Evolutionary conservation across 2,113 vertebrate species (phyloP).

Genomic region (Paramormyrops kingsleyae): DNA sequence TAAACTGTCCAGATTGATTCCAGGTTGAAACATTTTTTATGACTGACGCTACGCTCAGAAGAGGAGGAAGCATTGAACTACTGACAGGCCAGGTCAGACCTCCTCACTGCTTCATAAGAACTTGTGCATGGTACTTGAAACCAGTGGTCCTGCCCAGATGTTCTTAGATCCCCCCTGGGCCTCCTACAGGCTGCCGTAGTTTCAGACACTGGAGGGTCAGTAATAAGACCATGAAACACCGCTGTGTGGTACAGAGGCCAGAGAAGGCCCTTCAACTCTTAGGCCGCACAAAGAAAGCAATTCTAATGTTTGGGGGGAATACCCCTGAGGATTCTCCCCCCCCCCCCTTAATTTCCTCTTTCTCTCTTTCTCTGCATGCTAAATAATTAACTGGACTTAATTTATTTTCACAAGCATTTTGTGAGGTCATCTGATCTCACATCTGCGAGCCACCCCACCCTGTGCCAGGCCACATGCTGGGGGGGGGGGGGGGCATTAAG

Average conservation of each 20-base stretch:
- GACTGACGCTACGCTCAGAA: background rate
- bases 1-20: background rate
- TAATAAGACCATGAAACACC: background rate
- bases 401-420: constrained; percentile 15
- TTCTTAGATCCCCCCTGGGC: background rate
- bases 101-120: background rate
- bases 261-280: background rate
- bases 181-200: background rate
- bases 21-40: background rate
- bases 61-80: background rate
- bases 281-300: background rate
- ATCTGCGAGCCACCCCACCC: background rate
- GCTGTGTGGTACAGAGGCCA: background rate
- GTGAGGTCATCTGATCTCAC: background rate
- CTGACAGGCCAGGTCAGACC: background rate
- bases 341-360: background rate
- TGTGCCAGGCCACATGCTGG: background rate
- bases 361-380: background rate
- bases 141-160: background rate
- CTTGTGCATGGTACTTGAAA: background rate
- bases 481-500: background rate
- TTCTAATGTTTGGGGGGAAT: background rate
- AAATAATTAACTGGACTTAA: constrained; percentile 24
- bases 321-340: background rate
- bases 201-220: background rate